Evolutionary conservation across 2,888 invertebrate species (phyloP), one percentile per base, ranked within the genome.

Genomic region (Nemapogon koenigi): DNA sequence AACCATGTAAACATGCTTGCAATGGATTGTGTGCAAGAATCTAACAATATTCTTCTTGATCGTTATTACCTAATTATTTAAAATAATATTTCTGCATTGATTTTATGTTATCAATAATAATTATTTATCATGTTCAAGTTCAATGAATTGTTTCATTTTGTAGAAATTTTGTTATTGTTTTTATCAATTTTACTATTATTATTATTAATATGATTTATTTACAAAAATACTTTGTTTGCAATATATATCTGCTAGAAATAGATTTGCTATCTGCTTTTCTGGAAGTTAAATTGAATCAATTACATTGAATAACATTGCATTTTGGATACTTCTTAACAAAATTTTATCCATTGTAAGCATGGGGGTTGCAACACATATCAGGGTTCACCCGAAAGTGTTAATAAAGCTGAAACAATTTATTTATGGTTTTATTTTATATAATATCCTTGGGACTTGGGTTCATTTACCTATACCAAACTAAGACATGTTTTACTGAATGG

Each of bases 321-420:
- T 22, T 10, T 22, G 6, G 22, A 22, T 10, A 10, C 10, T 22
- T 22, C 4, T 22, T 6, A 7, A n/a, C n/a, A n/a, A n/a, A n/a
- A n/a, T n/a, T n/a, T n/a, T n/a, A 28, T 28, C 4, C 14, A 37
- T 51, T 61, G 60, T 60, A 68, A 64, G 62, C 56, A 52, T 51
- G 50, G 49, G 40, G 52, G 68, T 76, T 72, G 72, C 55, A 53
- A 72, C 67, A 71, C 72, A 76, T 76, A 76, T 76, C 75, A 70
- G 75, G 76, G 73, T 59, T 45, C 42, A 47, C 50, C 73, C 71
- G 72, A 72, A 66, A 53, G 68, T 72, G 72, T 71, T 70, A 76
- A 71, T 75, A 75, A 73, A 54, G 51, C 54, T 69, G 62, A 25
- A 62, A 49, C 55, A 67, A 69, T n/a, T 16, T 31, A 54, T 45